Conservation (phyloP, 2,113 vertebrate genomes). For the Willisornis vidua region DNA sequence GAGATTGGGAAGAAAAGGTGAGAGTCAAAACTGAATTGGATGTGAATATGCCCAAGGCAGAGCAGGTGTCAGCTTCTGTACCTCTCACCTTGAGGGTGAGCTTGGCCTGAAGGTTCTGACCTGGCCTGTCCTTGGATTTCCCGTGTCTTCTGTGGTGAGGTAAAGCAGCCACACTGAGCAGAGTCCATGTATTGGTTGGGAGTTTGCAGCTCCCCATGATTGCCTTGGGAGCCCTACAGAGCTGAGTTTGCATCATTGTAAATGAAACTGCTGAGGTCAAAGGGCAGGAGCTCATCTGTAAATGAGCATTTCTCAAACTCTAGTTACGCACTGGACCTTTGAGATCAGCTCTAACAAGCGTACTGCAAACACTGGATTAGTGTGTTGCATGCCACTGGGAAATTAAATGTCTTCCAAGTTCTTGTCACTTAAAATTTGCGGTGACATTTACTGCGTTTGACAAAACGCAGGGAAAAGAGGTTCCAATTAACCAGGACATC, state of each 20-base stretch:
- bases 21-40: neutral
- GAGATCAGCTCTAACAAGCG: constrained; percentile 78
- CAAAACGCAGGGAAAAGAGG: constrained; percentile 62
- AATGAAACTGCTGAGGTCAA: constrained; percentile 72
- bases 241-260: neutral
- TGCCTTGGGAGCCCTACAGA: neutral
- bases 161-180: neutral
- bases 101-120: neutral
- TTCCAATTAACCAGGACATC: constrained; percentile 92
- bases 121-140: neutral
- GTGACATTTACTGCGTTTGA: constrained; percentile 90
- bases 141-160: neutral
- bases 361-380: constrained; percentile 48
- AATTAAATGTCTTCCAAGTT: constrained; percentile 77
- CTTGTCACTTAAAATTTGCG: constrained; percentile 79
- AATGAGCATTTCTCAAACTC: constrained; percentile 62
- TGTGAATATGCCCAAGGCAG: neutral
- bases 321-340: constrained; percentile 62
- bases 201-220: neutral
- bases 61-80: fast-evolving
- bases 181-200: neutral
- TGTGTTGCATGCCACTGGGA: constrained; percentile 66
- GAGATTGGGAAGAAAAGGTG: neutral
- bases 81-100: neutral
- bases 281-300: constrained; percentile 72